Evolutionary conservation across 2,797 vertebrate species (phyloP), one percentile per base, ranked within the genome.

Genomic region (Microctenopoma lineatum): DNA sequence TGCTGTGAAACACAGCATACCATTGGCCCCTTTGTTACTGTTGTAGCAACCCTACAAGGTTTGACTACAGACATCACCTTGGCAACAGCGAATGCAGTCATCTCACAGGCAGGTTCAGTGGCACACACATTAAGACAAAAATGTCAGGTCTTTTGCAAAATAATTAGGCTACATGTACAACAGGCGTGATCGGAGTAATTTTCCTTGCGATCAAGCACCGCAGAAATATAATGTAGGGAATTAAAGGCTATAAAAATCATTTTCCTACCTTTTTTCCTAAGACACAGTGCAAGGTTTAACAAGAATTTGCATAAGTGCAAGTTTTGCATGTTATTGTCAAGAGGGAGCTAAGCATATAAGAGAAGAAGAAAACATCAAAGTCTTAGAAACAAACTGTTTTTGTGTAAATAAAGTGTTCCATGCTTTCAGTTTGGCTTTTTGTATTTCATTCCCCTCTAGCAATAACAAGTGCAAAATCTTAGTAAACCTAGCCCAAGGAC

Each of bases 381-480:
- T 81, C 65, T 60, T 70, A 75, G 47, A 88, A 87, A 84, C 47
- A 81, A 84, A 88, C 66, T 8, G 70, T 77, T 72, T 75, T 45
- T 75, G 68, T 81, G 89, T 84, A 85, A 90, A 83, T 79, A 88
- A 88, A 74, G 75, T 75, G 66, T 71, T 84, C 77, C 86, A 92
- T 88, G 89, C 85, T 87, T 90, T 88, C 75, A 86, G 86, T 88
- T 90, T 90, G 78, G 85, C 85, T 88, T 89, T 78, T 83, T 85
- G 71, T 70, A 75, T 88, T 87, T 84, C 80, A 84, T 85, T 79
- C 77, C 89, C 88, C 90, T 92, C 89, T 62, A 84, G 87, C 92
- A 89, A 92, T 90, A 92, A 92, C 91, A 86, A 77, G 84, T 88
- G 90, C 90, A 92, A 92, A 92, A 83, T 92, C 91, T 91, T 92